Percentiles rank a stretch among this genome's conserved stretches.
phyloP scores from a whole-genome alignment of 2,113 vertebrate species.

The Leptobrachium leishanense region DNA sequence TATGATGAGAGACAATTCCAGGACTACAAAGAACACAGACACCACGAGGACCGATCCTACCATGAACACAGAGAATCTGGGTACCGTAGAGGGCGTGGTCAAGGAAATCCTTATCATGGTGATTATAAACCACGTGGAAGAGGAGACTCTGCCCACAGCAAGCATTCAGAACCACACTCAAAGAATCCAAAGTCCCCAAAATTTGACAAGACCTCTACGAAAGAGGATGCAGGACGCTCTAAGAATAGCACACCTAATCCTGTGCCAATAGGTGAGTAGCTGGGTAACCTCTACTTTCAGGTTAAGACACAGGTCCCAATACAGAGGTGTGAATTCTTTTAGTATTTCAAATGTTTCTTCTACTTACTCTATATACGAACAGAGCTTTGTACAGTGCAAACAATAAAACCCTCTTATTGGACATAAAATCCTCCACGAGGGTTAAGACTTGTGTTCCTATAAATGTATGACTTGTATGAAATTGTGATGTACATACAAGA shows the following conservation, averaged over 20 bases:
- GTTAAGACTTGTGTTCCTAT: too few relatives aligned
- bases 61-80: constrained; percentile 8
- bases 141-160: neutral
- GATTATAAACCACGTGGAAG: neutral
- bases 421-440: too few relatives aligned
- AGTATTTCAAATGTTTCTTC: too few relatives aligned
- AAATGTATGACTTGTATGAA: too few relatives aligned
- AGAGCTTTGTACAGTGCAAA: too few relatives aligned
- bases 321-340: too few relatives aligned
- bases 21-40: neutral
- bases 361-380: too few relatives aligned
- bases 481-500: too few relatives aligned
- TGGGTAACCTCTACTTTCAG: neutral
- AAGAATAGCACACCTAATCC: neutral
- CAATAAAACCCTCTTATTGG: too few relatives aligned
- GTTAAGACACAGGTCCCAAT: too few relatives aligned
- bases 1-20: constrained; percentile 4
- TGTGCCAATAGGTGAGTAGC: constrained; percentile 4
- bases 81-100: neutral
- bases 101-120: constrained; percentile 2
- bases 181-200: constrained; percentile 7
- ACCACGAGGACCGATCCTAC: constrained; percentile 2
- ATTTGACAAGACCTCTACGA: neutral
- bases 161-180: neutral
- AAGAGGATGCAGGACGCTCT: neutral